phyloP scores from a whole-genome alignment of 2,113 vertebrate species.

The Drymodes brunneopygia region DNA sequence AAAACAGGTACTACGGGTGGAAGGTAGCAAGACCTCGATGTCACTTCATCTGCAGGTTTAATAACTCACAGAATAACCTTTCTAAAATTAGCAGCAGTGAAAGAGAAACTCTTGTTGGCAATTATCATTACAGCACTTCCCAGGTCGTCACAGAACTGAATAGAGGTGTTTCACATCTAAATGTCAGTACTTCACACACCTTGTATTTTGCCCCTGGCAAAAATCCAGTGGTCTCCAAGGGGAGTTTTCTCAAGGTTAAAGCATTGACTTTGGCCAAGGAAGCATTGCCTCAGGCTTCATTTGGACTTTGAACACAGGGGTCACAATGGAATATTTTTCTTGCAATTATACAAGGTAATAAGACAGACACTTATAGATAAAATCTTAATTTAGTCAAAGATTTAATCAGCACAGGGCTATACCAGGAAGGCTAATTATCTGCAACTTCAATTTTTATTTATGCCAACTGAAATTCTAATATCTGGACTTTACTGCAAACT shows the following conservation, averaged over 20 bases:
- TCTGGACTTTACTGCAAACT: not conserved
- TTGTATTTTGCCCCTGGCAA: not conserved
- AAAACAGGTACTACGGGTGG: not conserved
- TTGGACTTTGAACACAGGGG: not conserved
- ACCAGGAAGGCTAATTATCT: not conserved
- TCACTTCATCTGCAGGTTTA: not conserved
- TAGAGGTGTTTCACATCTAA: not conserved
- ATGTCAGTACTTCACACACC: not conserved
- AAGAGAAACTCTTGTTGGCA: not conserved
- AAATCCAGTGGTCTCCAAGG: not conserved
- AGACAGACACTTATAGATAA: not conserved
- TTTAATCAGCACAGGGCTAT: not conserved
- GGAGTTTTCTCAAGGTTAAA: not conserved
- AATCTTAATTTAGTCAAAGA: constrained; percentile 3
- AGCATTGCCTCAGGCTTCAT: not conserved
- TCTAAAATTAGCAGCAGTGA: not conserved
- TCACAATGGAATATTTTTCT: not conserved
- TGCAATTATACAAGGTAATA: not conserved
- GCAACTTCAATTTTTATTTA: not conserved
- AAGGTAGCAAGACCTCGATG: not conserved
- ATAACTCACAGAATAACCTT: not conserved
- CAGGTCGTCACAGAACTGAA: not conserved
- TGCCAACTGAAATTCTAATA: not conserved
- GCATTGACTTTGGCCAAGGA: not conserved
- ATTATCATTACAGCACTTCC: not conserved